phyloP scores from a whole-genome alignment of 2,113 vertebrate genomes.

The Apodemus speciosus region DNA sequence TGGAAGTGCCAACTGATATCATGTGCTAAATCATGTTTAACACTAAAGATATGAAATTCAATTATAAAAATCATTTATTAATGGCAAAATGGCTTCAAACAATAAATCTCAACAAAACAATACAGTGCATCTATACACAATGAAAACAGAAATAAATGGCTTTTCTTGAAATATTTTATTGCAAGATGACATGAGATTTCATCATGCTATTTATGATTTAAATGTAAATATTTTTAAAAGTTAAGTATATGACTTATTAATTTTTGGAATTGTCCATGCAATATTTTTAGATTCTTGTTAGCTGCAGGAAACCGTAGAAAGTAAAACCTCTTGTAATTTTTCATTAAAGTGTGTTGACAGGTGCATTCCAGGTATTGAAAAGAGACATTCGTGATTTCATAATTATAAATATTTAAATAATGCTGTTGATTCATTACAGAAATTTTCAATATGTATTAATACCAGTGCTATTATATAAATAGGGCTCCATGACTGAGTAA shows the following conservation, averaged over 20 bases:
- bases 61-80: conserved; percentile 67
- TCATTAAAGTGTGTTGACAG: neutral
- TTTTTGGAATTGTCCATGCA: neutral
- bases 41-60: conserved; percentile 67
- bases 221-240: neutral
- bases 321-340: neutral
- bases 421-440: neutral
- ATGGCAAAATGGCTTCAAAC: conserved; percentile 14
- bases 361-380: conserved; percentile 20
- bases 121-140: neutral
- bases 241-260: neutral
- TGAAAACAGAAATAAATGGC: neutral
- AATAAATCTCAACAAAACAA: conserved; percentile 49
- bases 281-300: neutral
- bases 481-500: neutral
- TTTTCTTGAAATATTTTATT: conserved; percentile 15
- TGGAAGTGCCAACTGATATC: conserved; percentile 55
- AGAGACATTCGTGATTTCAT: neutral
- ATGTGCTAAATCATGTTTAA: conserved; percentile 60
- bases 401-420: neutral
- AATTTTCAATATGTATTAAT: conserved; percentile 34
- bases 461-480: neutral
- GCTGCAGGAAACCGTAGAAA: neutral
- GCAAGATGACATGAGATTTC: neutral
- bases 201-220: neutral